phyloP scores from a whole-genome alignment of 2,113 vertebrate genomes.

The mouse (Mus musculus) region DNA sequence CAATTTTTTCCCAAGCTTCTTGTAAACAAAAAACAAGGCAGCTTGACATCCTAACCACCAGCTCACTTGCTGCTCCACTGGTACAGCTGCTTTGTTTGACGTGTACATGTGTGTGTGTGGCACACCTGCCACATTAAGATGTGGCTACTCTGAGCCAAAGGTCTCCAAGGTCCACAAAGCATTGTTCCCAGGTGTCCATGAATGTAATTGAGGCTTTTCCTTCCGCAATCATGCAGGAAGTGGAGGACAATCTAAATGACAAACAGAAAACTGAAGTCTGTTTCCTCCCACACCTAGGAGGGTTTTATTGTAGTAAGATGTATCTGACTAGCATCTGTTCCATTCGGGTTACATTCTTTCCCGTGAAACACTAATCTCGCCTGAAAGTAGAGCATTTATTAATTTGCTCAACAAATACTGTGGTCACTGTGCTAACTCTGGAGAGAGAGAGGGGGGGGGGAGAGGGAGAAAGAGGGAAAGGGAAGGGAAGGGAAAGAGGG shows the following conservation, averaged over 20 bases:
- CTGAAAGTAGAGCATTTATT: not conserved
- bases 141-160: not conserved
- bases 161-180: not conserved
- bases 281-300: not conserved
- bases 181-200: not conserved
- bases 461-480: too few relatives aligned
- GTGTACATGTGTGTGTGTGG: too few relatives aligned
- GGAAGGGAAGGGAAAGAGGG: too few relatives aligned
- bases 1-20: not conserved
- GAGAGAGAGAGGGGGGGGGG: not conserved
- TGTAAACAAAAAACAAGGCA: not conserved
- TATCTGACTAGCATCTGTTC: not conserved
- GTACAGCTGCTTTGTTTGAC: not conserved
- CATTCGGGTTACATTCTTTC: not conserved
- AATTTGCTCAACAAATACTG: not conserved
- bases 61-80: not conserved
- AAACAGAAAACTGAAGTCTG: not conserved
- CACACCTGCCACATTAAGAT: not conserved
- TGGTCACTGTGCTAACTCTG: not conserved
- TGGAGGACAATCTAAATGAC: not conserved
- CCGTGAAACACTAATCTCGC: not conserved
- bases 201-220: not conserved
- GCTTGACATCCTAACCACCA: not conserved
- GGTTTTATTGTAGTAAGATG: not conserved
- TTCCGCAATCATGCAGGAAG: not conserved